These are phyloP conservation scores for Trichosurus vulpecula DNA, from an alignment of 2,797 vertebrate genomes.

Conservation along the genomic window DNA sequence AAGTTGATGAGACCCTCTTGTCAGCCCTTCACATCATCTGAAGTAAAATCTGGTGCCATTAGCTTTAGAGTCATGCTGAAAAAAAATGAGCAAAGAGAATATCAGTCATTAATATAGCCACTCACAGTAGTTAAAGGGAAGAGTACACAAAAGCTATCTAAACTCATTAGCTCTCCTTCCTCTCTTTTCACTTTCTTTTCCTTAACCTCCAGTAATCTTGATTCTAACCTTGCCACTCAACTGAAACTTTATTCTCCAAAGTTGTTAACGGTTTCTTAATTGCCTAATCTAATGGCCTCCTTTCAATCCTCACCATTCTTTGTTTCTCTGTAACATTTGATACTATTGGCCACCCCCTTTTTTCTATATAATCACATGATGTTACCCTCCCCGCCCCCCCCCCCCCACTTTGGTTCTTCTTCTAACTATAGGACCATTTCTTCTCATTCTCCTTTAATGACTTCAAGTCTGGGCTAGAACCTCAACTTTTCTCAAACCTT, in stretches of 20 bases:
- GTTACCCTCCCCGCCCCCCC: too few species aligned
- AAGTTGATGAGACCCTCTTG: constrained; percentile 3
- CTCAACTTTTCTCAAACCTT: not conserved
- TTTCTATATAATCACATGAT: not conserved
- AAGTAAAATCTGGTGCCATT: constrained; percentile 57
- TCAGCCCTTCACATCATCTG: constrained; percentile 45
- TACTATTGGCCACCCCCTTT: not conserved
- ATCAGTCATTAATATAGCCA: not conserved
- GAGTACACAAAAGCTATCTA: not conserved
- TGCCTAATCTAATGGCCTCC: not conserved
- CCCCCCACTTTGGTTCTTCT: not conserved
- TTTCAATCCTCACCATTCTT: not conserved
- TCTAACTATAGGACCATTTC: not conserved
- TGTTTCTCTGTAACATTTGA: not conserved
- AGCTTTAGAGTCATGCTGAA: not conserved
- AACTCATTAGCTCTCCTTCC: not conserved
- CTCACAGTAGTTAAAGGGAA: constrained; percentile 23
- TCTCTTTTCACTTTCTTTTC: not conserved
- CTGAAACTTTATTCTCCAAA: not conserved
- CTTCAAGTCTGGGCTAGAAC: not conserved
- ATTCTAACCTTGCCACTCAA: not conserved
- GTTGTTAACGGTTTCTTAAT: not conserved
- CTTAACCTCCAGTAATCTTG: not conserved
- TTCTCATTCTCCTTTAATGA: not conserved
- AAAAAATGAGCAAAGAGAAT: constrained; percentile 21